Percentiles rank a stretch among this genome's conserved stretches.
Evolutionary conservation across 2,113 vertebrate genomes (phyloP).

Genomic region (Zosterops japonicus): DNA sequence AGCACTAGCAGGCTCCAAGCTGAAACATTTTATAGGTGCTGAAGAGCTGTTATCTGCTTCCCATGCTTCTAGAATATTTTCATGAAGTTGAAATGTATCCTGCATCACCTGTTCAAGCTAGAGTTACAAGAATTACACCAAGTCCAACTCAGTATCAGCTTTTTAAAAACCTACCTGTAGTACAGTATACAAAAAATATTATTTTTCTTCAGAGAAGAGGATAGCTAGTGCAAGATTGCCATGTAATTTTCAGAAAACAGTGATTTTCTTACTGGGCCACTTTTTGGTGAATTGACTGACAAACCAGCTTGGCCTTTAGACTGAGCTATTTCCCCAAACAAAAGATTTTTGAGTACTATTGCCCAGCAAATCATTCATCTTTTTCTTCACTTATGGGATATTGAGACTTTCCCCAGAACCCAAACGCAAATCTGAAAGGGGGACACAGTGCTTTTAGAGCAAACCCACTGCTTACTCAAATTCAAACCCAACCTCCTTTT

Average conservation of each 20-base stretch:
- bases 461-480: neutral
- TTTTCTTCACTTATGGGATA: neutral
- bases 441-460: neutral
- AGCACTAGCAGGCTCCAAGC: neutral
- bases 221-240: neutral
- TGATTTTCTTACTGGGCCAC: neutral
- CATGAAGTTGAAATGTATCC: neutral
- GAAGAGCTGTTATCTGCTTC: neutral
- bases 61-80: neutral
- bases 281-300: neutral
- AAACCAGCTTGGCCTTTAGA: neutral
- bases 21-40: neutral
- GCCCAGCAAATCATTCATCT: neutral
- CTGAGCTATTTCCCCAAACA: neutral
- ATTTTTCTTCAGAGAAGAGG: neutral
- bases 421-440: neutral
- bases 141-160: neutral
- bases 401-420: neutral
- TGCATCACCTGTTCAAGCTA: neutral
- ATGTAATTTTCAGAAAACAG: neutral
- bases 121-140: neutral
- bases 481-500: neutral
- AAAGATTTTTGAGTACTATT: neutral
- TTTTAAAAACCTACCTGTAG: neutral
- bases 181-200: neutral